Evolutionary conservation across 1,140 invertebrate species (phyloP), one percentile per base, ranked within the genome.

Genomic region (Hylaeus anthracinus): DNA sequence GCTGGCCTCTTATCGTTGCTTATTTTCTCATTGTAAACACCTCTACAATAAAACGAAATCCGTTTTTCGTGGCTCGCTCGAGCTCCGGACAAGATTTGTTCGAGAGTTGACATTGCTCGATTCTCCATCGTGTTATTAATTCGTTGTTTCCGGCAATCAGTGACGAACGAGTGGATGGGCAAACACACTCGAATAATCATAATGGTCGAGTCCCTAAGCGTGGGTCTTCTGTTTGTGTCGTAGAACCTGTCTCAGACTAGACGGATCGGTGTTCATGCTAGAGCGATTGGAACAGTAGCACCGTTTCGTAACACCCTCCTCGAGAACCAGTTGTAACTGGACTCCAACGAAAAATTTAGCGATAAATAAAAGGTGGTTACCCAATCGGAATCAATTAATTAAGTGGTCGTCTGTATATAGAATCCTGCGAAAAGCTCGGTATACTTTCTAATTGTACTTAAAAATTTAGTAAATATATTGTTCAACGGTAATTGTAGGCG

Each of bases 161-260:
- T 48, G 60, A 72, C 41, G n/a, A 69, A 4, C 56, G 39, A 61
- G 2, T 39, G 5, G 10, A n/a, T 26, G 39, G 56, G 10, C 43
- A 60, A 48, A 60, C n/a, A 60, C 71, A 60, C 71, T 63, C n/a
- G 51, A 64, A 43, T 41, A 39, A 64, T 43, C 51, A 39, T 67
- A 37, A 12, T 15, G 41, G 51, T 10, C 9, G 14, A 43, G 67
- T 70, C 37, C 39, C 9, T 2, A 4, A 12, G 55, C 55, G 55
- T 56, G 41, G 41, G 10, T 15, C 26, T 56, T 56, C 37, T 12
- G 41, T 15, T 70, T 56, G 8, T 39, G 3, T 1, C 60, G 58
- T 60, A 39, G 8, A 61, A 43, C 61, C 14, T 15, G 61, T 64
- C 39, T 8, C 55, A 3, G 10, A 37, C 9, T 43, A 51, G 43